phyloP scores from a whole-genome alignment of 2,888 invertebrate species.

The Sinelater perroti region DNA sequence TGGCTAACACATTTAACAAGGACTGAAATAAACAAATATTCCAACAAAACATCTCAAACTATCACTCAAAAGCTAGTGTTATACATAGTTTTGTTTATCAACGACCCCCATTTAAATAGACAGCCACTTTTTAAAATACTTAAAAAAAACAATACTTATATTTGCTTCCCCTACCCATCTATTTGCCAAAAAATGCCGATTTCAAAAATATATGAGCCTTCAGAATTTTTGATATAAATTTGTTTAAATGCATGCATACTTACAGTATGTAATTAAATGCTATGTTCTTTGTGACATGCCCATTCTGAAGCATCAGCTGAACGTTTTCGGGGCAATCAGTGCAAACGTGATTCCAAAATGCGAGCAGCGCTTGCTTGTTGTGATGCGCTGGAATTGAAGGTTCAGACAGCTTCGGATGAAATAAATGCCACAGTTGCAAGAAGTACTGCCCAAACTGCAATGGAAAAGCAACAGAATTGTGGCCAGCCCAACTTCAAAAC shows the following conservation, averaged over 20 bases:
- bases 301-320: conserved; percentile 85
- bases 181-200: too few relatives aligned
- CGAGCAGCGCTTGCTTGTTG: conserved; percentile 91
- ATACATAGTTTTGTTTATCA: too few relatives aligned
- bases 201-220: too few relatives aligned
- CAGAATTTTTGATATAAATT: too few relatives aligned
- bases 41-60: too few relatives aligned
- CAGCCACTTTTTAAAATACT: too few relatives aligned
- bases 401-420: conserved; percentile 93
- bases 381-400: conserved; percentile 95
- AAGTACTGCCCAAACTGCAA: conserved; percentile 91
- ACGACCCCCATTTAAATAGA: too few relatives aligned
- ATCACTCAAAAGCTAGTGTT: too few relatives aligned
- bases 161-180: too few relatives aligned
- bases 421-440: conserved; percentile 91
- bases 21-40: too few relatives aligned
- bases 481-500: neutral
- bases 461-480: neutral
- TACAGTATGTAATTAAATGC: conserved; percentile 96
- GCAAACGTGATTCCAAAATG: conserved; percentile 94
- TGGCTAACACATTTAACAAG: too few relatives aligned
- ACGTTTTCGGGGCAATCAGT: conserved; percentile 94
- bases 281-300: conserved; percentile 90
- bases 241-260: conserved; percentile 63
- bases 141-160: too few relatives aligned